These are phyloP conservation scores for Loris lydekkerianus DNA, from an alignment of 2,797 vertebrate species.

Conservation along the genomic window DNA sequence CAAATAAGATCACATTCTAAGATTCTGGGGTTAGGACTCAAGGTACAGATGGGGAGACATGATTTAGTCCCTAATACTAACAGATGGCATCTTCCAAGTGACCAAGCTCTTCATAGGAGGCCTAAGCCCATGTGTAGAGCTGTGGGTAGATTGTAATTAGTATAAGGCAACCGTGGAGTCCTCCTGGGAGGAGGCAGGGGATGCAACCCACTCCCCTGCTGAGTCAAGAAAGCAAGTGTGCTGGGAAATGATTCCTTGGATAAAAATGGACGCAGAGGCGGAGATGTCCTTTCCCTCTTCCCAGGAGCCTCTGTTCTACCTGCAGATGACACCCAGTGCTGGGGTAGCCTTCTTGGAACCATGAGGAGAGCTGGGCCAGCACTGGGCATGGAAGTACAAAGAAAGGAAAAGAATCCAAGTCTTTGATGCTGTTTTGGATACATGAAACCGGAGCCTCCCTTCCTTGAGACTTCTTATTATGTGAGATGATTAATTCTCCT, in stretches of 20 bases:
- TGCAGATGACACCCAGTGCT: not conserved
- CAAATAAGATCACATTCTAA: not conserved
- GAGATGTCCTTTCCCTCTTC: not conserved
- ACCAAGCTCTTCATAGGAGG: not conserved
- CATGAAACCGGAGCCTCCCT: not conserved
- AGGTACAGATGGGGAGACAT: not conserved
- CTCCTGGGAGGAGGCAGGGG: no score
- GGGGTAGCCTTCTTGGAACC: not conserved
- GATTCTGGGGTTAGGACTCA: not conserved
- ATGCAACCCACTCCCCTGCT: fast-evolving
- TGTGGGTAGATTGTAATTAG: fast-evolving
- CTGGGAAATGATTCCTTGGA: not conserved
- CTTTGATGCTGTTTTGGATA: not conserved
- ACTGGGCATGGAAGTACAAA: not conserved
- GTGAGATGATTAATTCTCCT: not conserved
- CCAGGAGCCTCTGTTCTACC: not conserved
- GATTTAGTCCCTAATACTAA: not conserved
- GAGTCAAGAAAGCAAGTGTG: not conserved
- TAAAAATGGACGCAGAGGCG: not conserved
- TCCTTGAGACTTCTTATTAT: not conserved
- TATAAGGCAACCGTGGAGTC: not conserved
- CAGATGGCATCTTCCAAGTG: not conserved
- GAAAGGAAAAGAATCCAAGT: not conserved
- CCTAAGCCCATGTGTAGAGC: not conserved
- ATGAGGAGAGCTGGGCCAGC: not conserved